phyloP scores from a whole-genome alignment of 92 coral and sea anemone species.

The Montipora capitata region DNA sequence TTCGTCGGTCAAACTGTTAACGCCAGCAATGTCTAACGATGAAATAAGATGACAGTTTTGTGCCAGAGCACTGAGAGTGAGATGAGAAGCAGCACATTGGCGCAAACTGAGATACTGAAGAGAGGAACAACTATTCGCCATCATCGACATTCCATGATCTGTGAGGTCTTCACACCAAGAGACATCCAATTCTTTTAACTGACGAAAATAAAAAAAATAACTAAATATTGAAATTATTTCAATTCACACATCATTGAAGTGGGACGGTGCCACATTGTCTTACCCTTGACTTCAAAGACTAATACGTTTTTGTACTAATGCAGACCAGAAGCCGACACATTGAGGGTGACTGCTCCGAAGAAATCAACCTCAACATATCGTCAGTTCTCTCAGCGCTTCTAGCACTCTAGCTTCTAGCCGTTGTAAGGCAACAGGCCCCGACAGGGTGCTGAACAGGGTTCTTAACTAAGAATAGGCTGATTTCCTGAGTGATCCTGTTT shows the following conservation, averaged over 20 bases:
- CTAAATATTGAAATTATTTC: not conserved
- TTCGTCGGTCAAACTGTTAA: constrained; percentile 69
- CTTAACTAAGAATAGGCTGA: too few relatives aligned
- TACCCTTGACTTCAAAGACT: too few relatives aligned
- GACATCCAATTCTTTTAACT: constrained; percentile 81
- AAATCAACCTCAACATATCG: too few relatives aligned
- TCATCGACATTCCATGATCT: constrained; percentile 77
- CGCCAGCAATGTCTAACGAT: constrained; percentile 84
- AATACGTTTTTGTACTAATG: too few relatives aligned
- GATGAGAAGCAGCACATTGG: constrained; percentile 76
- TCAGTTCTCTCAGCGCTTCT: too few relatives aligned
- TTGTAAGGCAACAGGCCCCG: too few relatives aligned
- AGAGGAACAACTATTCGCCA: constrained; percentile 69
- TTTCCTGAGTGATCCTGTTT: too few relatives aligned
- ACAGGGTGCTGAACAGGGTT: too few relatives aligned
- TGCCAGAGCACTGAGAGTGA: constrained; percentile 69
- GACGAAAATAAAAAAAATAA: not conserved
- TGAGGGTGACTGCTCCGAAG: too few relatives aligned
- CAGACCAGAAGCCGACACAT: too few relatives aligned
- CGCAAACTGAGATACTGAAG: constrained; percentile 76
- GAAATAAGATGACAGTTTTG: constrained; percentile 67
- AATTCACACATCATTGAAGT: not conserved
- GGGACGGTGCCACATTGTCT: too few relatives aligned
- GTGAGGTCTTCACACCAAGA: constrained; percentile 94
- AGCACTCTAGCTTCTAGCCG: too few relatives aligned